phyloP scores from a whole-genome alignment of 1,140 invertebrate genomes.

The Neotoxoptera formosana region DNA sequence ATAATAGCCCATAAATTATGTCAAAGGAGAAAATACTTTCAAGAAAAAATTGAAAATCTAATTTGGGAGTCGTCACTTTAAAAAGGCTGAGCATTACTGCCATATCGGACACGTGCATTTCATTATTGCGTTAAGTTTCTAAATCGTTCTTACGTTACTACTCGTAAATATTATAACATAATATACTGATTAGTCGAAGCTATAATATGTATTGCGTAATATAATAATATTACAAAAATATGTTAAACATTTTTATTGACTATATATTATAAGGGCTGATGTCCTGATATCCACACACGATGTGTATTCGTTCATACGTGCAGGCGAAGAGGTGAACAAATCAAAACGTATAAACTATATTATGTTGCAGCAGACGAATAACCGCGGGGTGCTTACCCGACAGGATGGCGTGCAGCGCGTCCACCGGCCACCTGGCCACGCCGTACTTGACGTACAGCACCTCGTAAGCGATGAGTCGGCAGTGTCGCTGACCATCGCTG shows the following conservation, averaged over 20 bases:
- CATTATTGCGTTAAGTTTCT: too few relatives aligned
- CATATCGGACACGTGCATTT: too few relatives aligned
- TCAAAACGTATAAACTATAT: not conserved
- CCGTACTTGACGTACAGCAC: conserved; percentile 47
- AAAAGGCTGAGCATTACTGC: too few relatives aligned
- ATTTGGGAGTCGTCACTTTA: too few relatives aligned
- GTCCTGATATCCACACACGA: too few relatives aligned
- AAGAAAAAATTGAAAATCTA: too few relatives aligned
- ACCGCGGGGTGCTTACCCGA: not conserved
- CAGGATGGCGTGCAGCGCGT: not conserved
- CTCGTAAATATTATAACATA: too few relatives aligned
- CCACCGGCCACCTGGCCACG: not conserved
- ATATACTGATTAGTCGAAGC: too few relatives aligned
- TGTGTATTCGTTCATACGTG: not conserved
- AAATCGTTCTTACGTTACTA: too few relatives aligned
- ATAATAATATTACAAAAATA: not conserved
- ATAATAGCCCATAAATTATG: too few relatives aligned
- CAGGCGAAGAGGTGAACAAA: not conserved
- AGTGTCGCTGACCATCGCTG: not conserved
- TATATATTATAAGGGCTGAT: not conserved
- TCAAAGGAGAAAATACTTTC: too few relatives aligned
- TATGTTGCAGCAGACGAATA: not conserved
- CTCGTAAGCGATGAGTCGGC: conserved; percentile 29
- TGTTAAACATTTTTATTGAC: not conserved
- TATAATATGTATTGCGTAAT: too few relatives aligned